phyloP scores from a whole-genome alignment of 1,140 invertebrate species.

The Pomacea maculata region DNA sequence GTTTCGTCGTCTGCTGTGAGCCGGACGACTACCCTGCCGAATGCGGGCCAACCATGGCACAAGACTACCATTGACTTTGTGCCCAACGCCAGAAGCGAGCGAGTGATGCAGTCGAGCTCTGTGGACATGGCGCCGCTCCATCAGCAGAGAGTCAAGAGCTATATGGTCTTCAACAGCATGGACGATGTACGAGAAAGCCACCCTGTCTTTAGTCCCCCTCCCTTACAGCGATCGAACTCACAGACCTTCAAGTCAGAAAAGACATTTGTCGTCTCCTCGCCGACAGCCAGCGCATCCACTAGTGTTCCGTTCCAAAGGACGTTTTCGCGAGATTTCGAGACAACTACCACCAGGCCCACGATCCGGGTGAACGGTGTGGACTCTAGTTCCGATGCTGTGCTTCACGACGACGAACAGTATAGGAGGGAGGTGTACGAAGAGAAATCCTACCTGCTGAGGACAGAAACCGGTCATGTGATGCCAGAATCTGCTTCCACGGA shows the following conservation, averaged over 20 bases:
- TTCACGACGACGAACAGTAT: neutral
- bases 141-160: constrained; percentile 14
- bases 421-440: constrained; percentile 18
- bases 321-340: too few relatives aligned
- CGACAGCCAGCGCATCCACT: neutral
- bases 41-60: constrained; percentile 12
- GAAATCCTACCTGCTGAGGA: constrained; percentile 8
- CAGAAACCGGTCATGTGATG: constrained; percentile 3
- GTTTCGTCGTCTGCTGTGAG: neutral
- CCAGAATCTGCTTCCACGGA: neutral
- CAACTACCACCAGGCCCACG: too few relatives aligned
- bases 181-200: neutral
- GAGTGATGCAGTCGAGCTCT: neutral
- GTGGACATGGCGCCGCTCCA: neutral
- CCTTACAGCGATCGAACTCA: constrained; percentile 13
- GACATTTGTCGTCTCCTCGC: neutral
- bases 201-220: neutral
- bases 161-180: constrained; percentile 20
- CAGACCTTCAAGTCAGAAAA: neutral
- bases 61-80: constrained; percentile 19
- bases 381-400: neutral
- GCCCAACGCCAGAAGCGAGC: neutral
- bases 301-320: too few relatives aligned
- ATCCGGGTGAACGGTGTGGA: too few relatives aligned
- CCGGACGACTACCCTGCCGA: neutral